These are phyloP conservation scores for Eilema griseolum DNA, from an alignment of 2,888 invertebrate genomes.

Conservation along the genomic window DNA sequence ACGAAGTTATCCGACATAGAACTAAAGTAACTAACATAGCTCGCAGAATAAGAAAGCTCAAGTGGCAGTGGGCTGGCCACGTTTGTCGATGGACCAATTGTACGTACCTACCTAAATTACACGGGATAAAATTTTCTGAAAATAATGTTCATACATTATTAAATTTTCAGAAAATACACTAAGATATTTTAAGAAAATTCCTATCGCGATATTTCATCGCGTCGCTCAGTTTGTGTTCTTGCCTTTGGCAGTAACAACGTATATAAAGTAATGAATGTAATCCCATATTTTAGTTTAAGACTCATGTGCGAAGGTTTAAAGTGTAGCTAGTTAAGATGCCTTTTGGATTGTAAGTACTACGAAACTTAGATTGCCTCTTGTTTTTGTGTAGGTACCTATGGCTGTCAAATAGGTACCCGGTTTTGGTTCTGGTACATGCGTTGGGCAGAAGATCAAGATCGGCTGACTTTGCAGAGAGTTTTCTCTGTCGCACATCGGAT, in stretches of 20 bases:
- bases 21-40: no score
- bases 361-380: conserved; percentile 15
- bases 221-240: background rate
- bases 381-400: background rate
- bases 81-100: no score
- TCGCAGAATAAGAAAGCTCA: no score
- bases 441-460: background rate
- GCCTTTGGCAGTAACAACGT: background rate
- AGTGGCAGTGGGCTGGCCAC: no score
- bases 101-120: no score
- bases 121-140: no score
- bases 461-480: background rate
- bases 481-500: background rate
- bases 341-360: conserved; percentile 69
- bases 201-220: background rate
- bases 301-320: conserved; percentile 40
- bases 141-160: no score
- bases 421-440: background rate
- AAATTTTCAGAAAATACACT: no score
- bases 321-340: conserved; percentile 57
- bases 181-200: no score
- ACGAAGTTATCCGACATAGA: no score
- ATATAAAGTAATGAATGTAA: conserved; percentile 41
- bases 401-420: background rate
- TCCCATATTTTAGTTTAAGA: conserved; percentile 36